Base-by-base conservation (phyloP, 2,888 invertebrate species). In the Calameuta pallipes region DNA sequence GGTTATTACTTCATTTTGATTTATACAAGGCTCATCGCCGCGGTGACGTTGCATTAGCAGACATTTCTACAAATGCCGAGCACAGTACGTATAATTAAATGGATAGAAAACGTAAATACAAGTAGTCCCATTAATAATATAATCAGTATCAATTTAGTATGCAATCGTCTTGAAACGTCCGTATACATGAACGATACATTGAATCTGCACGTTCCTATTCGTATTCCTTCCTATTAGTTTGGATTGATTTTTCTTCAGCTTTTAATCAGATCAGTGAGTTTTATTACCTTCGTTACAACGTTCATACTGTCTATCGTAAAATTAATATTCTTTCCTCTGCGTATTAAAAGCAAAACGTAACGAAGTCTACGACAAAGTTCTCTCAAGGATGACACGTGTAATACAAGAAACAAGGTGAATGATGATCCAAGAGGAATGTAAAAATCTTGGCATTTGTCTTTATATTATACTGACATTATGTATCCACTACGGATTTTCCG, bases 351-450 rank as follows among this genome's bases (percentile, higher is more conserved):
- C 56, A 56, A 23, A 23, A 56, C 56, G 9, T 56, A 23, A 56
- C 23, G 23, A 56, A 56, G 56, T 56, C 56, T 56, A 56, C 23
- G 9, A 9, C 23, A 9, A 23, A 56, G 23, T 23, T 56, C 2
- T 23, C 56, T 56, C 56, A 23, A 56, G 56, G 56, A 56, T 56
- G 56, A 56, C 56, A 56, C 23, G 56, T 56, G 23, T 9, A 23
- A 56, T 23, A 56, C 23, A 56, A 56, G 23, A 56, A 56, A 71
- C 23, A 74, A 34, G 68, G 33, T 33, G 56, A 78, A 78, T 71
- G 41, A 78, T 78, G 78, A 78, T 70, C 74, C 37, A 56, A 71
- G 75, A 71, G 71, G 75, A 75, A 71, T 70, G 78, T 23, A 70
- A 70, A 70, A 56, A 34, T 35, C 31, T 70, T 35, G 56, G 34